Base-by-base conservation (phyloP, 2,888 invertebrate species). In the Drosophila ezoana region DNA sequence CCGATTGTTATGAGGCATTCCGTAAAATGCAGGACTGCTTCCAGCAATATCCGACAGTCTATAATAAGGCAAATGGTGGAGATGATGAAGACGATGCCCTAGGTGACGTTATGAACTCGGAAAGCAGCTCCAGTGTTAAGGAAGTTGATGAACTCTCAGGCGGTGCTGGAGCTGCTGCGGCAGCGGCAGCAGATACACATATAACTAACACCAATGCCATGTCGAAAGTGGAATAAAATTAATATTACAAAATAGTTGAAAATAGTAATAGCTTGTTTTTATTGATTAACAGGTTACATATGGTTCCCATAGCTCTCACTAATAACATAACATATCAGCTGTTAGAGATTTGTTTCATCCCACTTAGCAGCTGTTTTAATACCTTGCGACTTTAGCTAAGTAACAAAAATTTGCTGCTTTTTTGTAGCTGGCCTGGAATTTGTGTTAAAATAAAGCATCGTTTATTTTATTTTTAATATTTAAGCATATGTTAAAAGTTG, bases 21-120 rank as follows among this genome's bases (percentile, higher is more conserved):
- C 95, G 96, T 90, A 94, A 94, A 54, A 98, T 98, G 98, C 97
- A 97, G 90, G 94, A 95, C 33, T 99, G 98, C 91, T 98, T 98
- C 96, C 93, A 95, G 44, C 93, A 95, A 76, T 98, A 95, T 93
- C 98, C 98, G 5, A 95, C 95, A 23, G 93, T 98, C 28, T 98
- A 98, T 90, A 95, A 95, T 89, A 95, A 95, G 90, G 94, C 95
- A 54, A 93, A 94, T n/a, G 94, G 94, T 41, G 94, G 94, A 62
- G 95, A 95, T 67, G 94, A 94, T 38, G 91, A 90, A 5, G 93
- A 94, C 16, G 92, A 90, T 44, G 81, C 82, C 0, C 53, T 79
- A 3, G 59, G 90, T 28, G 85, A 90, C 61, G 80, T 91, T n/a
- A 72, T 85, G 37, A 80, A 71, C 38, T 77, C 86, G 3, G 89